Evolutionary conservation across 2,113 vertebrate species (phyloP).

Genomic region (Chloebia gouldiae): DNA sequence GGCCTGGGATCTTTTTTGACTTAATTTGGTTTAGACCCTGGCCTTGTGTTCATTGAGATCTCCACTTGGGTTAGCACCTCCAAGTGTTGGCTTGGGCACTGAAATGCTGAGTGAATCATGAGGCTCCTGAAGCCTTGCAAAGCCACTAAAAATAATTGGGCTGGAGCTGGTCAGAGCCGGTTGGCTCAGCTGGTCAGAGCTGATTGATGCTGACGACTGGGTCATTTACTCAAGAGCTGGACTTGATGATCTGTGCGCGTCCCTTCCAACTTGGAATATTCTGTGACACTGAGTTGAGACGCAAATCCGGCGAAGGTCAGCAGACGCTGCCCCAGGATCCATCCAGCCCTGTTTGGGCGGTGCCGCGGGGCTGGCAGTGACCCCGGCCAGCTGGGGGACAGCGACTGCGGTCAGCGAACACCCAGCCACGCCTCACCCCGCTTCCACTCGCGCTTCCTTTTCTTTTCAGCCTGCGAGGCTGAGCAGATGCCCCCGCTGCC

Average conservation of each 20-base stretch:
- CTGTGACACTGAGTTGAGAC: background rate
- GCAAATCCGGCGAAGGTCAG: too few relatives aligned
- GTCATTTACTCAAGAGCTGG: fast-evolving
- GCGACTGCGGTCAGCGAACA: too few relatives aligned
- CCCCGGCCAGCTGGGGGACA: background rate
- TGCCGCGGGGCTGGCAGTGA: background rate
- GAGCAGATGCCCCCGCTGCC: background rate
- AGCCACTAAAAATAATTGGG: background rate
- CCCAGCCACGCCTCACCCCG: fast-evolving
- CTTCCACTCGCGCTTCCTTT: background rate
- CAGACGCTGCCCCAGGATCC: fast-evolving
- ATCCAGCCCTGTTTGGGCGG: fast-evolving
- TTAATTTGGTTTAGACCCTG: background rate
- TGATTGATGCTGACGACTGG: fast-evolving
- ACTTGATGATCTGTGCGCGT: fast-evolving
- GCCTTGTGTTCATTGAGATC: fast-evolving
- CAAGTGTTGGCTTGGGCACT: background rate
- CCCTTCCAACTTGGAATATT: fast-evolving
- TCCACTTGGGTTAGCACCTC: background rate
- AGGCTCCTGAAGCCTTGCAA: background rate
- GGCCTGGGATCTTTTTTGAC: background rate
- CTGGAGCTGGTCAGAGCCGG: background rate
- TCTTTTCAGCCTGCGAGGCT: background rate
- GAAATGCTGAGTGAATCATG: fast-evolving
- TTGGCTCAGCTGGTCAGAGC: background rate